Percentiles rank a stretch among this genome's conserved stretches.
These are phyloP conservation scores for Garrulus glandarius DNA, from an alignment of 2,797 vertebrate genomes.

Conservation along the genomic window DNA sequence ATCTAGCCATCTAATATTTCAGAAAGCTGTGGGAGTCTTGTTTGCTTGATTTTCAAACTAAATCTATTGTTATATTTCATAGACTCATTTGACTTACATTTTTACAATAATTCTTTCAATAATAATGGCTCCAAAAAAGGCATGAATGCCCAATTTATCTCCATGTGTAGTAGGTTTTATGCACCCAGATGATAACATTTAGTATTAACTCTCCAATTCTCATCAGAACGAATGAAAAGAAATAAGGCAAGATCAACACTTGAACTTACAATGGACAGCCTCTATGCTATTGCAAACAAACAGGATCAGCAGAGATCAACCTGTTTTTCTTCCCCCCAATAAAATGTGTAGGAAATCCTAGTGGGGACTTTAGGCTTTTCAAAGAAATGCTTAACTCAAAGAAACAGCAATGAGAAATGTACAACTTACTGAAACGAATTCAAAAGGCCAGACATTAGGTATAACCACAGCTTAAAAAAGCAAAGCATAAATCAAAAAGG, in stretches of 20 bases:
- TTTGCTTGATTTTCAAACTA: neutral
- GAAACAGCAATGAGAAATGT: neutral
- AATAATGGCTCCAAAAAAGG: neutral
- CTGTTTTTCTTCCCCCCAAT: neutral
- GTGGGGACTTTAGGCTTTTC: neutral
- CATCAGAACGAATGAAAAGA: neutral
- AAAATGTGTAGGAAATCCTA: neutral
- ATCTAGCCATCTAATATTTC: neutral
- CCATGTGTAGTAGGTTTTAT: neutral
- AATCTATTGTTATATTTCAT: neutral
- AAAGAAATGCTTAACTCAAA: neutral
- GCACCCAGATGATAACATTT: neutral
- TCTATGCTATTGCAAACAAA: neutral
- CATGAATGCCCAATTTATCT: neutral
- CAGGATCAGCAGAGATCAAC: neutral
- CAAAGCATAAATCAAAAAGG: neutral
- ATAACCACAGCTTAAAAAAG: neutral
- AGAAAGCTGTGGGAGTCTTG: accelerated
- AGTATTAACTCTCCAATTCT: neutral
- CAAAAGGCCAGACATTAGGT: neutral
- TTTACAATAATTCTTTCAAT: neutral
- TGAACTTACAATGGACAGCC: neutral
- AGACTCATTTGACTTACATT: neutral
- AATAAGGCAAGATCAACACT: neutral
- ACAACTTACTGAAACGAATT: neutral